Evolutionary conservation across 2,113 vertebrate species (phyloP).

Genomic region (Peromyscus maniculatus): DNA sequence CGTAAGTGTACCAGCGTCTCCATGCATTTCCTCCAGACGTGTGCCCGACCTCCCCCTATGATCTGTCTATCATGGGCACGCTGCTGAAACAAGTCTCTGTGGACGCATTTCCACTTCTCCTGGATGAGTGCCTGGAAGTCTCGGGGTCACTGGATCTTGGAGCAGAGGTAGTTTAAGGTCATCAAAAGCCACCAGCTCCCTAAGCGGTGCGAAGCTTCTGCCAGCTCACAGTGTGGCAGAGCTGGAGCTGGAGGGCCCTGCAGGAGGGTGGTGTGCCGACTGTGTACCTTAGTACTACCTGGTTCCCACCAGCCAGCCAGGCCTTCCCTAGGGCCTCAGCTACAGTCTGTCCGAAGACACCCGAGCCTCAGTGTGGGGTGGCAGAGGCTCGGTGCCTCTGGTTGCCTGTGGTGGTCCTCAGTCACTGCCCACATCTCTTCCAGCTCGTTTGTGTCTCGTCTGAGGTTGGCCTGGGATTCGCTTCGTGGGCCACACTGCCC

Average conservation of each 20-base stretch:
- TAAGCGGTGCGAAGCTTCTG: fast-evolving
- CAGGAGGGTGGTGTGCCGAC: background rate
- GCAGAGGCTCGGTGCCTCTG: fast-evolving
- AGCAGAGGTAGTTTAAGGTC: too few species aligned
- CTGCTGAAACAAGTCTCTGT: too few species aligned
- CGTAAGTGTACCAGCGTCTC: fast-evolving
- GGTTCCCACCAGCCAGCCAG: background rate
- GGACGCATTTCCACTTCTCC: fast-evolving
- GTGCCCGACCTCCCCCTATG: fast-evolving
- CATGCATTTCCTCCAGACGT: background rate
- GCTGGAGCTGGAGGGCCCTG: too few species aligned
- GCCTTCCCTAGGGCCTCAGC: too few species aligned
- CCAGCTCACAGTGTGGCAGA: background rate
- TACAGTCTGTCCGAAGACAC: background rate
- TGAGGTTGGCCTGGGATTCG: background rate
- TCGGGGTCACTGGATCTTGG: background rate
- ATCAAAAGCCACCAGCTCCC: fast-evolving
- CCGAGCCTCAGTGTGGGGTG: background rate
- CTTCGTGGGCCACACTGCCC: background rate
- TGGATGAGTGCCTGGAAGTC: fast-evolving
- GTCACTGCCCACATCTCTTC: background rate
- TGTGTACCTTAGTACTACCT: background rate
- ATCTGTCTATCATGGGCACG: fast-evolving
- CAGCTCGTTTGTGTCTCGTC: background rate
- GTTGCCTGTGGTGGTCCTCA: background rate